Percentiles rank a stretch among this genome's conserved stretches.
Conservation (phyloP, 2,797 vertebrate genomes). For the Schizothorax lantsangensis region DNA sequence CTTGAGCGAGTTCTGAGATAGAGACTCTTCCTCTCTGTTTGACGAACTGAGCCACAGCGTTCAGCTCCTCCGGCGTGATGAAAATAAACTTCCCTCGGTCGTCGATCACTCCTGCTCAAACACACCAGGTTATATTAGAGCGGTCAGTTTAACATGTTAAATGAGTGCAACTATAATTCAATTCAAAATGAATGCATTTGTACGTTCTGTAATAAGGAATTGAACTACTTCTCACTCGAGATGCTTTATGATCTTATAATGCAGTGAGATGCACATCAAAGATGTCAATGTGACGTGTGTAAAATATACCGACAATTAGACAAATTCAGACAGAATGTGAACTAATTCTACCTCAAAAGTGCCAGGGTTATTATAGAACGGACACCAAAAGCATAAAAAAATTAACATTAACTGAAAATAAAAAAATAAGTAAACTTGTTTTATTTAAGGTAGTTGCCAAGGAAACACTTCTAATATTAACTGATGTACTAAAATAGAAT, state of each 20-base stretch:
- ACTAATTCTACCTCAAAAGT: too few relatives aligned
- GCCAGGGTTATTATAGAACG: too few relatives aligned
- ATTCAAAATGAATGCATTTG: not conserved
- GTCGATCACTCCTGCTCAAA: conserved; percentile 89
- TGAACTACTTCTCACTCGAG: not conserved
- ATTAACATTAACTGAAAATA: too few relatives aligned
- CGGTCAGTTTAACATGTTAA: too few relatives aligned
- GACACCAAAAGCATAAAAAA: too few relatives aligned
- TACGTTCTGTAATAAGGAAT: not conserved
- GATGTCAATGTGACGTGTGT: not conserved
- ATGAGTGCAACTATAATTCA: not conserved
- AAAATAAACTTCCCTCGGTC: conserved; percentile 98
- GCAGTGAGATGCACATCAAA: not conserved
- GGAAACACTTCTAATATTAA: not conserved
- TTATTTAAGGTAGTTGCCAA: not conserved
- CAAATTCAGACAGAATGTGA: too few relatives aligned
- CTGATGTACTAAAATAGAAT: not conserved
- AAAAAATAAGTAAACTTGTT: too few relatives aligned
- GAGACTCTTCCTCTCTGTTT: conserved; percentile 89
- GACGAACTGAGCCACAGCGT: conserved; percentile 89
- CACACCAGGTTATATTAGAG: not conserved
- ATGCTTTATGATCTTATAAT: not conserved
- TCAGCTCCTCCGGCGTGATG: conserved; percentile 91
- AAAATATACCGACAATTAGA: too few relatives aligned
- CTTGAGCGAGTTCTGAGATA: conserved; percentile 90